phyloP scores from a whole-genome alignment of 2,113 vertebrate genomes.

The Lepidothrix coronata region DNA sequence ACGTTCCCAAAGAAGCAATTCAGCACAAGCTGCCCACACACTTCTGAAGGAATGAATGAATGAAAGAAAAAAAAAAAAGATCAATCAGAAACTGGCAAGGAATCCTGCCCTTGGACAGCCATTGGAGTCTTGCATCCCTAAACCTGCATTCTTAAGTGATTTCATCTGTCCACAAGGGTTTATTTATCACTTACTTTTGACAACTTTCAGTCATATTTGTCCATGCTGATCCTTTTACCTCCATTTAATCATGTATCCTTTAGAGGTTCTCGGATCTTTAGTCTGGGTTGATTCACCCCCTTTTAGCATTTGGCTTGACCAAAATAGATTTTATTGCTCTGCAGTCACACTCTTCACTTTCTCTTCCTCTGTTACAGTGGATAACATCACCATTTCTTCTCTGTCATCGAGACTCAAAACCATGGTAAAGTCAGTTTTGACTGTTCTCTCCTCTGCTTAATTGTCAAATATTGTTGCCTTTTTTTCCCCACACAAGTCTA shows the following conservation, averaged over 20 bases:
- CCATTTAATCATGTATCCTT: neutral
- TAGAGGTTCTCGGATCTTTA: neutral
- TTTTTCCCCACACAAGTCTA: neutral
- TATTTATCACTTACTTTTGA: constrained; percentile 29
- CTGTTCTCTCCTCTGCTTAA: neutral
- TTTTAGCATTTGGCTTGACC: neutral
- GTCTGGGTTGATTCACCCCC: neutral
- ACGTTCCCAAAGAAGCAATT: constrained; percentile 21
- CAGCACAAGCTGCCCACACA: constrained; percentile 32
- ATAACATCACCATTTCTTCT: neutral
- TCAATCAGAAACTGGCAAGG: constrained; percentile 29
- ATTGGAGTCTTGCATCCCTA: neutral
- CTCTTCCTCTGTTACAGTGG: neutral
- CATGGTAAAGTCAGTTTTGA: neutral
- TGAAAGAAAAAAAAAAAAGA: neutral
- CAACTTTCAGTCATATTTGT: constrained; percentile 37
- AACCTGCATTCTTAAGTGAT: neutral
- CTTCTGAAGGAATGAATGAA: neutral
- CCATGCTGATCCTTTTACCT: neutral
- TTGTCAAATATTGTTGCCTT: neutral
- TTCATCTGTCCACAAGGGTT: neutral
- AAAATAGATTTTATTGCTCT: neutral
- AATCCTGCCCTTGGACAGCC: neutral
- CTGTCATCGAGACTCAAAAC: neutral
- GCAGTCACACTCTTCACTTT: neutral